A percentile compares a stretch with the other conserved stretches of the same genome.
phyloP scores from a whole-genome alignment of 2,113 vertebrate species.

The Microtus oregoni region DNA sequence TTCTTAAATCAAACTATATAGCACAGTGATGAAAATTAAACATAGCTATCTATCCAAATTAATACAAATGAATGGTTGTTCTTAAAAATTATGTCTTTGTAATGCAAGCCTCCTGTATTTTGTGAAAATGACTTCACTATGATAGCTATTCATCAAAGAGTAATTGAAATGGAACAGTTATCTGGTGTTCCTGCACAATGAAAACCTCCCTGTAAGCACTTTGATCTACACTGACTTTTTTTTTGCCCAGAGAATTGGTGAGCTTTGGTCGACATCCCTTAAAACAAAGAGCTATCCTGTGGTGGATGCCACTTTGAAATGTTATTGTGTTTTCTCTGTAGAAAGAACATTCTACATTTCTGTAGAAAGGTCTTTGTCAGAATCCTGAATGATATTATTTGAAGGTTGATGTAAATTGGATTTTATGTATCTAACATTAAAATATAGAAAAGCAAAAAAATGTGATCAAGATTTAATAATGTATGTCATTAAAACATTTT shows the following conservation, averaged over 20 bases:
- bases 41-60: not conserved
- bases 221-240: slow-evolving; percentile 28
- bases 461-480: slow-evolving; percentile 48
- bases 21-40: not conserved
- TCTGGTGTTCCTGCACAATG: not conserved
- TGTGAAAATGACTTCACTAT: not conserved
- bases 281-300: slow-evolving; percentile 71
- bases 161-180: slow-evolving; percentile 22
- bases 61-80: not conserved
- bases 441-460: not conserved
- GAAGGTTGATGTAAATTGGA: slow-evolving; percentile 54
- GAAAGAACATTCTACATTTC: slow-evolving; percentile 31
- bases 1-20: not conserved
- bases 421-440: slow-evolving; percentile 47
- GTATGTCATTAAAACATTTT: slow-evolving; percentile 28
- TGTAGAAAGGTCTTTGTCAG: slow-evolving; percentile 54
- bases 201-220: slow-evolving; percentile 5
- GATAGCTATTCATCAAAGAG: not conserved
- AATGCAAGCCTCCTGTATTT: not conserved
- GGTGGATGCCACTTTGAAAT: slow-evolving; percentile 65
- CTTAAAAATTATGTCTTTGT: not conserved
- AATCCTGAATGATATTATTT: slow-evolving; percentile 23
- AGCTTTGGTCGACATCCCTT: slow-evolving; percentile 66
- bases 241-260: slow-evolving; percentile 56
- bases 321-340: slow-evolving; percentile 11